A percentile compares a stretch with the other conserved stretches of the same genome.
These are phyloP conservation scores for Aplodontia rufa DNA, from an alignment of 2,113 vertebrate species.

Conservation along the genomic window DNA sequence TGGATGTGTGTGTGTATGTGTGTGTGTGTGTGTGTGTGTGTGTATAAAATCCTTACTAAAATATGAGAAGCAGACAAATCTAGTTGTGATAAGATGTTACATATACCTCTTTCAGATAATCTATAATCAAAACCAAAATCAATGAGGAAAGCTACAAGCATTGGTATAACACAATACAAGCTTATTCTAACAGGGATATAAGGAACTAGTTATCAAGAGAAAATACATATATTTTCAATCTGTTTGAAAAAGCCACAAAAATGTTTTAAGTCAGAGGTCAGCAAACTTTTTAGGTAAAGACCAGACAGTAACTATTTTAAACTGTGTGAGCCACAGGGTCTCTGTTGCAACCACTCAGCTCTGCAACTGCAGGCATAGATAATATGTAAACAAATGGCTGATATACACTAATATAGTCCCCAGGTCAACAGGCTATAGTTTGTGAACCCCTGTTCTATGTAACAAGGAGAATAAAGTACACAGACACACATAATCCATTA, in stretches of 20 bases:
- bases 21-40: too few species aligned
- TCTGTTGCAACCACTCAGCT: background rate
- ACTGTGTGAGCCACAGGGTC: background rate
- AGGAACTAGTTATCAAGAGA: background rate
- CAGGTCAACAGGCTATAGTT: background rate
- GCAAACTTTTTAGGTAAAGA: background rate
- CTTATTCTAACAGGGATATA: background rate
- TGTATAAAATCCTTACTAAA: background rate
- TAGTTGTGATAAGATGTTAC: background rate
- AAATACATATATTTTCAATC: background rate
- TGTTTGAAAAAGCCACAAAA: background rate
- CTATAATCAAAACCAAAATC: background rate
- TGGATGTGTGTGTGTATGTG: too few species aligned
- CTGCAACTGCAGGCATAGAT: background rate
- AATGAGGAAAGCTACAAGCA: background rate
- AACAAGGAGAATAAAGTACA: background rate
- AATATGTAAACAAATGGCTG: background rate
- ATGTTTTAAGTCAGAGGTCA: constrained; percentile 23
- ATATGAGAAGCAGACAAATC: background rate
- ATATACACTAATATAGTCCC: background rate
- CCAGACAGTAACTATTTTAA: background rate
- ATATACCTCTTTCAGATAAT: too few species aligned
- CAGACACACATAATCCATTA: background rate
- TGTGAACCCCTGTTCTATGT: background rate
- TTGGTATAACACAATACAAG: background rate